Base-by-base conservation (phyloP, 2,113 vertebrate species). In the Ginglymostoma cirratum region DNA sequence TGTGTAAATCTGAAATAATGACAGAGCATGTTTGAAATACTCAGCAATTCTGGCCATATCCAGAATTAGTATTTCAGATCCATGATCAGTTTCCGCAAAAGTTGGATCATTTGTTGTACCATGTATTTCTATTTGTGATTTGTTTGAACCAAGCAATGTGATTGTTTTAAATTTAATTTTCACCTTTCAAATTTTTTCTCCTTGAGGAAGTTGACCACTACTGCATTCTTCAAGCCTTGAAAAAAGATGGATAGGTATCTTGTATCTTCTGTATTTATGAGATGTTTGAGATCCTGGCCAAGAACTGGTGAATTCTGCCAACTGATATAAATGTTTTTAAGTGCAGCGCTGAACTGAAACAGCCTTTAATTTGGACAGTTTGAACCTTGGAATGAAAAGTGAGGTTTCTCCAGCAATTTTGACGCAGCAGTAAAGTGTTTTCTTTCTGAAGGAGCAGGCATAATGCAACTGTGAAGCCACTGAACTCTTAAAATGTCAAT, bases 381-480 rank as follows among this genome's bases (percentile, higher is more conserved):
- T 94, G 66, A 67, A 69, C 66, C 69, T 94, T 70, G 21, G 93
- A 94, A 48, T 95, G 42, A 69, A 69, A 95, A 95, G 8, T 72
- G 67, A 17, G 93, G 21, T 72, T 95, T 30, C 38, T 72, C 67
- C 42, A 15, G 30, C 93, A 70, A 95, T 72, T 72, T 95, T 70
- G 55, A 30, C 93, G 72, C 10, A 69, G 66, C 38, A 70, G 93
- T 70, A 23, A 65, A 66, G 38, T 94, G 92, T 94, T 95, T 45
- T 23, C 21, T 70, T 52, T 48, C 48, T 55, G 76, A 80, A 83
- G 80, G 42, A 95, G 15, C 93, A 70, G 66, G 30, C 27, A 34
- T 72, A 52, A 72, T 95, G 69, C 45, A 34, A 76, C 69, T 27
- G 38, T 72, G 45, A 95, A 95, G 67, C 42, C 19, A 34, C 69